Evolutionary conservation across 2,888 invertebrate genomes (phyloP).

Genomic region (Laothoe populi): DNA sequence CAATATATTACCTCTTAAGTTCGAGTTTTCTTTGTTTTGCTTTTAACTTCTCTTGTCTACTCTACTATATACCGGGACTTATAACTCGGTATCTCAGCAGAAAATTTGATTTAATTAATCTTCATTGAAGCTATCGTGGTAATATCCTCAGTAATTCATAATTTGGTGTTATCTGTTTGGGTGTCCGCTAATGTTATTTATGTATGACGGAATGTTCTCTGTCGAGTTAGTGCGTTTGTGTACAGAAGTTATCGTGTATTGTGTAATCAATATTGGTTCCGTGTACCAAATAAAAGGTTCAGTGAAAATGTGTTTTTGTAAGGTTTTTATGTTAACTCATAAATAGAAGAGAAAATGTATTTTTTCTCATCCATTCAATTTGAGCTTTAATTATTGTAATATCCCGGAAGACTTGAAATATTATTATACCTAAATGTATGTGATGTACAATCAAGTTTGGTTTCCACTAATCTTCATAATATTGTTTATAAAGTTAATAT

Average conservation of each 20-base stretch:
- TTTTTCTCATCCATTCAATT: conserved; percentile 70
- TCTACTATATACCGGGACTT: not conserved
- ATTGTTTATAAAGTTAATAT: conserved; percentile 53
- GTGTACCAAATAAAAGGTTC: conserved; percentile 67
- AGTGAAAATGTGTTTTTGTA: conserved; percentile 60
- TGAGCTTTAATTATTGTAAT: conserved; percentile 84
- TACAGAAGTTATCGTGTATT: conserved; percentile 57
- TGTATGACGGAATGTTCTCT: conserved; percentile 38
- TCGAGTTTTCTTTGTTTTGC: conserved; percentile 37
- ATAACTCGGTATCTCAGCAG: conserved; percentile 33
- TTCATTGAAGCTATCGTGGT: conserved; percentile 4
- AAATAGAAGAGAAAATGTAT: conserved; percentile 61
- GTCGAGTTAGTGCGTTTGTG: conserved; percentile 54
- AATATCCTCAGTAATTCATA: conserved; percentile 40
- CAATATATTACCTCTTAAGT: conserved; percentile 29
- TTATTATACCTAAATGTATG: conserved; percentile 48
- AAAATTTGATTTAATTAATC: conserved; percentile 31
- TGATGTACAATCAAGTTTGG: conserved; percentile 48
- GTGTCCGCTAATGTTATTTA: conserved; percentile 45
- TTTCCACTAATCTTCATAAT: conserved; percentile 45
- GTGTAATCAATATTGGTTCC: conserved; percentile 54
- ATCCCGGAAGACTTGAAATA: conserved; percentile 67
- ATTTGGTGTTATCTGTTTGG: conserved; percentile 47
- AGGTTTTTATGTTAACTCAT: conserved; percentile 64
- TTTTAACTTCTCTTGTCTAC: conserved; percentile 26